Conservation (phyloP, 2,113 vertebrate species). For the Acanthochromis polyacanthus region DNA sequence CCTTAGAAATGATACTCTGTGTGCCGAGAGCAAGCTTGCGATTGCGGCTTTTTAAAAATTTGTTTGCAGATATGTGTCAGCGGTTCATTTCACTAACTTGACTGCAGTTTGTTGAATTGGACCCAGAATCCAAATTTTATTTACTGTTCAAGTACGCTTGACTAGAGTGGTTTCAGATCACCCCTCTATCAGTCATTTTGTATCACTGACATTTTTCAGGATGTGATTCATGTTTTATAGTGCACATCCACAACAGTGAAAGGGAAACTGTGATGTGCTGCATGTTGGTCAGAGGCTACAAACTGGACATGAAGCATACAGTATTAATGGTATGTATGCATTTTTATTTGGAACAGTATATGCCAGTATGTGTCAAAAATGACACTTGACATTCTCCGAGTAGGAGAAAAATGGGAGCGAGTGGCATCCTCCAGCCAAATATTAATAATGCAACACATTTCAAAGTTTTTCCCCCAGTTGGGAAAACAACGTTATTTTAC, state of each 20-base stretch:
- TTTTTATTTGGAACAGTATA: background rate
- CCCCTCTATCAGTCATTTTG: constrained; percentile 2
- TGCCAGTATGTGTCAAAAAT: constrained; percentile 25
- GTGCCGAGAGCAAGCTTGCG: constrained; percentile 2
- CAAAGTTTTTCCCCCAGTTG: constrained; percentile 69
- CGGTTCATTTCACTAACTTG: constrained; percentile 4
- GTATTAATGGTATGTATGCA: background rate
- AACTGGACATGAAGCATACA: background rate
- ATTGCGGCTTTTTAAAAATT: background rate
- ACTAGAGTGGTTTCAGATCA: constrained; percentile 8
- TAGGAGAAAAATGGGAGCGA: constrained; percentile 21
- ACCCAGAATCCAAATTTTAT: constrained; percentile 13
- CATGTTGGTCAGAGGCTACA: background rate
- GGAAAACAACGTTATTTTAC: constrained; percentile 75
- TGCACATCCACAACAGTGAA: background rate
- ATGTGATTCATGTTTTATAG: constrained; percentile 1
- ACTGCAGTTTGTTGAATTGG: constrained; percentile 15
- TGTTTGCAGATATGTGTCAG: background rate
- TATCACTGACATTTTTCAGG: background rate
- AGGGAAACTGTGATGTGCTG: background rate
- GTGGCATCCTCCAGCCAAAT: constrained; percentile 69
- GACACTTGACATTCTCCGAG: constrained; percentile 12
- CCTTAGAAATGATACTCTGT: constrained; percentile 19
- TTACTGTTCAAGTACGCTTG: background rate
- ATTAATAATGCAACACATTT: constrained; percentile 77